Conservation (phyloP, 2,797 vertebrate species). For the Threskiornis aethiopicus region DNA sequence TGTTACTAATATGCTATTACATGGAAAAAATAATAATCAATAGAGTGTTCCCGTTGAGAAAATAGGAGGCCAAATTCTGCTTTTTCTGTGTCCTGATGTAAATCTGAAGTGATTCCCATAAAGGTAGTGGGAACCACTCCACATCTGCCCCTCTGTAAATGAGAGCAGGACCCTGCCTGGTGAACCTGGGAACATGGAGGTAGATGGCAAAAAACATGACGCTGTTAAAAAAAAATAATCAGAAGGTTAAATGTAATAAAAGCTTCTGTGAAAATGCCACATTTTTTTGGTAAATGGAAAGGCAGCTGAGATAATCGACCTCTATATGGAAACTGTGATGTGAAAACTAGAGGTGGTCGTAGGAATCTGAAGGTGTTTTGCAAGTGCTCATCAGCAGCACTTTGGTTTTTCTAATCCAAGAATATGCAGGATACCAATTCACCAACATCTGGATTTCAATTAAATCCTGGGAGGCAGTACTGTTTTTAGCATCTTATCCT, state of each 20-base stretch:
- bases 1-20: not conserved
- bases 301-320: not conserved
- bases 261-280: not conserved
- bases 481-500: not conserved
- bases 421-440: not conserved
- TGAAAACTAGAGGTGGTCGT: not conserved
- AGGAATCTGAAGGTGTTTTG: not conserved
- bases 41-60: not conserved
- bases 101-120: not conserved
- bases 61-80: not conserved
- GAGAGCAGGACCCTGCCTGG: not conserved
- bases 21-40: conserved; percentile 5
- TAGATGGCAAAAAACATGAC: not conserved
- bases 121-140: not conserved
- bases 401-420: not conserved
- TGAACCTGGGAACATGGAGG: not conserved
- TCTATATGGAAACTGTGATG: not conserved
- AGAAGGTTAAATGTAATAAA: not conserved
- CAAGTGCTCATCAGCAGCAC: not conserved
- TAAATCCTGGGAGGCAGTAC: not conserved
- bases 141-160: not conserved
- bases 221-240: not conserved
- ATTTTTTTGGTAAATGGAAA: not conserved
- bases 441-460: not conserved
- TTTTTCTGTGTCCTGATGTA: not conserved